phyloP scores from a whole-genome alignment of 2,888 invertebrate genomes.

The Parapristionchus giblindavisi region DNA sequence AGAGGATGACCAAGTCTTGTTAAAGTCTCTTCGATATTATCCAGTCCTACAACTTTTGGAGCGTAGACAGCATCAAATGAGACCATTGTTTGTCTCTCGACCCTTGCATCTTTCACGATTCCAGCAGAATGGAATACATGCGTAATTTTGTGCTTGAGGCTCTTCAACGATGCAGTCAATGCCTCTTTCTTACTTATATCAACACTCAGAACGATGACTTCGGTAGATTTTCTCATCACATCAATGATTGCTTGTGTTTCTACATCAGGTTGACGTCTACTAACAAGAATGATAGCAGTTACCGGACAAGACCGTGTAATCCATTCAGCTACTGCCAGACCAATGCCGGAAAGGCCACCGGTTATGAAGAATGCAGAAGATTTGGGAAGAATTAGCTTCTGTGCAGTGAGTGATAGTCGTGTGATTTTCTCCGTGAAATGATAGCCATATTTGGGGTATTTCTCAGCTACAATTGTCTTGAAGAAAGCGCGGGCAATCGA shows the following conservation, averaged over 20 bases:
- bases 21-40: conserved; percentile 24
- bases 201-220: conserved; percentile 43
- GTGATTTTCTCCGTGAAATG: conserved; percentile 12
- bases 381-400: conserved; percentile 18
- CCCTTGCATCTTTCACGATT: conserved; percentile 51
- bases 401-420: conserved; percentile 3
- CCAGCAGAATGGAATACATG: conserved; percentile 65
- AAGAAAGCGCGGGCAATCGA: conserved; percentile 46
- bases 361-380: conserved; percentile 55
- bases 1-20: conserved; percentile 35
- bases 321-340: conserved; percentile 56
- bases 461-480: conserved; percentile 53
- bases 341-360: conserved; percentile 65
- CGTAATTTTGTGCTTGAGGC: conserved; percentile 44
- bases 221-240: conserved; percentile 39
- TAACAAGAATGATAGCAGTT: conserved; percentile 47
- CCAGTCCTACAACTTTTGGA: conserved; percentile 47
- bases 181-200: conserved; percentile 47
- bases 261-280: conserved; percentile 47
- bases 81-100: conserved; percentile 52
- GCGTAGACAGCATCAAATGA: conserved; percentile 54
- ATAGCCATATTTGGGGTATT: conserved; percentile 39
- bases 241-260: conserved; percentile 40
- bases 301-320: conserved; percentile 45
- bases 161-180: conserved; percentile 41